phyloP scores from a whole-genome alignment of 1,140 invertebrate genomes.

The Eueides isabella region DNA sequence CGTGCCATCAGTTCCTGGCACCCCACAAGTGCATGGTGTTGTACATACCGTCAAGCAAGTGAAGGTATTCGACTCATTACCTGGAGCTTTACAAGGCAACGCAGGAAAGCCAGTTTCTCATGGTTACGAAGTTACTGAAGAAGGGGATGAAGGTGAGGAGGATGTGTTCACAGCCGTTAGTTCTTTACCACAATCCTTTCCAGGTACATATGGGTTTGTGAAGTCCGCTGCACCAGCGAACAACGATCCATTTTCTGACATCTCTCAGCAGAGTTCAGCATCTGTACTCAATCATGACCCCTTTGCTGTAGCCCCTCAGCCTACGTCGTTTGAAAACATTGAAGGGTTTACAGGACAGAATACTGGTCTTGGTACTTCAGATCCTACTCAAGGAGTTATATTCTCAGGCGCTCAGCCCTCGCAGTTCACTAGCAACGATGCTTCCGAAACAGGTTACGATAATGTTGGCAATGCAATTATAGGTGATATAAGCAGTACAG shows the following conservation, averaged over 20 bases:
- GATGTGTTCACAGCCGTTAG: slow-evolving; percentile 65
- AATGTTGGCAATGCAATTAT: slow-evolving; percentile 49
- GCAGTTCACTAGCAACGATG: slow-evolving; percentile 34
- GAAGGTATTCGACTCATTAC: slow-evolving; percentile 71
- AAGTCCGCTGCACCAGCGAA: slow-evolving; percentile 51
- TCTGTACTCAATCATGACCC: slow-evolving; percentile 51
- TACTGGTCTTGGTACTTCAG: slow-evolving; percentile 46
- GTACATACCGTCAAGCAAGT: slow-evolving; percentile 72
- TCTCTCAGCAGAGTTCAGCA: slow-evolving; percentile 47
- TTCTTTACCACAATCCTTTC: slow-evolving; percentile 58
- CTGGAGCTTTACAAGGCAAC: slow-evolving; percentile 51
- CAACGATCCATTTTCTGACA: slow-evolving; percentile 49
- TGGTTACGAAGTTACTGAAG: slow-evolving; percentile 74
- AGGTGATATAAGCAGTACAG: slow-evolving; percentile 48
- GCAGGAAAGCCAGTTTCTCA: slow-evolving; percentile 35
- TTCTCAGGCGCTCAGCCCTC: slow-evolving; percentile 46
- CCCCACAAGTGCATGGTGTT: slow-evolving; percentile 60
- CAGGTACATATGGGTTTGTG: slow-evolving; percentile 57
- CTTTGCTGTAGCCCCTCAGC: slow-evolving; percentile 50
- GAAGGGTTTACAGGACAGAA: slow-evolving; percentile 53
- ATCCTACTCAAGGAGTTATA: slow-evolving; percentile 15
- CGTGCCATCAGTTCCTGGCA: slow-evolving; percentile 53
- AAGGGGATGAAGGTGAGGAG: slow-evolving; percentile 70
- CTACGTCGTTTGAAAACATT: slow-evolving; percentile 49
- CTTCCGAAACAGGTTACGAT: slow-evolving; percentile 42